A percentile compares a stretch with the other conserved stretches of the same genome.
These are phyloP conservation scores for Neopelma chrysocephalum DNA, from an alignment of 2,797 vertebrate genomes.

Conservation along the genomic window DNA sequence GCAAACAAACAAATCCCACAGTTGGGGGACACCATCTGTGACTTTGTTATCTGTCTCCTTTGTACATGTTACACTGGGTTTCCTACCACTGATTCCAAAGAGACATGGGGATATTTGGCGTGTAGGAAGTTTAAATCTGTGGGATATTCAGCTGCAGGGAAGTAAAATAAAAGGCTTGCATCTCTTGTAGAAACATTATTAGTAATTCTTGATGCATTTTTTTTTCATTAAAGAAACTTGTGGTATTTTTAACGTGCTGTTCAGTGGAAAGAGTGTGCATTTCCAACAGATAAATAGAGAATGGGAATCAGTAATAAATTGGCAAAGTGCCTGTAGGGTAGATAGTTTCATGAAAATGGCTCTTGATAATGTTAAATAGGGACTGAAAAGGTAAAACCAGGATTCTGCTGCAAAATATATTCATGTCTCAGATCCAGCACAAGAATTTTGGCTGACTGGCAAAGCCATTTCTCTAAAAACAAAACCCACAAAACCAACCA, in stretches of 20 bases:
- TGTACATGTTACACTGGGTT: background rate
- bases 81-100: background rate
- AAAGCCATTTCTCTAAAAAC: background rate
- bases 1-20: background rate
- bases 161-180: background rate
- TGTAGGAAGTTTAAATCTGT: background rate
- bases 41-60: background rate
- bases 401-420: background rate
- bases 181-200: background rate
- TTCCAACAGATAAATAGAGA: background rate
- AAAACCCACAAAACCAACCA: background rate
- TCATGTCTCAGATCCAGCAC: accelerated
- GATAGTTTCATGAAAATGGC: background rate
- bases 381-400: background rate
- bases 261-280: background rate
- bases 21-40: background rate
- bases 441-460: background rate
- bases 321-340: background rate
- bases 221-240: background rate
- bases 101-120: background rate
- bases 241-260: background rate
- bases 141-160: background rate
- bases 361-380: background rate
- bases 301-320: background rate
- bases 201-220: background rate